These are phyloP conservation scores for Chanos chanos DNA, from an alignment of 2,797 vertebrate genomes.

Conservation along the genomic window DNA sequence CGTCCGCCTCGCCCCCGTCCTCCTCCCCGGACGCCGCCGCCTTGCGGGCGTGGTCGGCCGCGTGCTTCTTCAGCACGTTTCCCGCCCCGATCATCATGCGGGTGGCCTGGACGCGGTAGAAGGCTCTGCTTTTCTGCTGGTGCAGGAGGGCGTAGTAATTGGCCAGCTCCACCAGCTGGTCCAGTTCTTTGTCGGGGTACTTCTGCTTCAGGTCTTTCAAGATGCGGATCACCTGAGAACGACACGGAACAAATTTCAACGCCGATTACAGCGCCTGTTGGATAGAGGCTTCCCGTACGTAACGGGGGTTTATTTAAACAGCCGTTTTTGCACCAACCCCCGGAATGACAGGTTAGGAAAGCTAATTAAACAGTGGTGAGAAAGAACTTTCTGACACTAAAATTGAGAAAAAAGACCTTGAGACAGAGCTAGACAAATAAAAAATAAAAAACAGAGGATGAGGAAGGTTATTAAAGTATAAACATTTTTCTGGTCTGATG, in stretches of 20 bases:
- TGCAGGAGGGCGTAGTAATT: slow-evolving; percentile 90
- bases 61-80: slow-evolving; percentile 89
- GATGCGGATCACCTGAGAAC: slow-evolving; percentile 83
- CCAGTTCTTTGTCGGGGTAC: slow-evolving; percentile 90
- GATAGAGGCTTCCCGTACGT: no score
- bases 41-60: slow-evolving; percentile 73
- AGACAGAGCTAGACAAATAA: no score
- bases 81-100: slow-evolving; percentile 93
- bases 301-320: no score
- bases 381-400: no score
- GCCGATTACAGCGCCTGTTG: no score
- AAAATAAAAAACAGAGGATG: no score
- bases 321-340: no score
- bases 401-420: no score
- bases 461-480: no score
- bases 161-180: slow-evolving; percentile 89
- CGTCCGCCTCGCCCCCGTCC: slow-evolving; percentile 53
- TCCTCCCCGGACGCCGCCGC: slow-evolving; percentile 49
- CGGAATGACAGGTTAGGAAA: no score
- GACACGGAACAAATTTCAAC: neutral
- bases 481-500: no score
- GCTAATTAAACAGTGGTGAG: no score
- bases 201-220: slow-evolving; percentile 93
- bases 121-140: slow-evolving; percentile 95
- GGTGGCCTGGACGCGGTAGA: slow-evolving; percentile 93